A percentile compares a stretch with the other conserved stretches of the same genome.
These are phyloP conservation scores for Brachionus paranguensis DNA, from an alignment of 1,140 invertebrate species.

Conservation along the genomic window DNA sequence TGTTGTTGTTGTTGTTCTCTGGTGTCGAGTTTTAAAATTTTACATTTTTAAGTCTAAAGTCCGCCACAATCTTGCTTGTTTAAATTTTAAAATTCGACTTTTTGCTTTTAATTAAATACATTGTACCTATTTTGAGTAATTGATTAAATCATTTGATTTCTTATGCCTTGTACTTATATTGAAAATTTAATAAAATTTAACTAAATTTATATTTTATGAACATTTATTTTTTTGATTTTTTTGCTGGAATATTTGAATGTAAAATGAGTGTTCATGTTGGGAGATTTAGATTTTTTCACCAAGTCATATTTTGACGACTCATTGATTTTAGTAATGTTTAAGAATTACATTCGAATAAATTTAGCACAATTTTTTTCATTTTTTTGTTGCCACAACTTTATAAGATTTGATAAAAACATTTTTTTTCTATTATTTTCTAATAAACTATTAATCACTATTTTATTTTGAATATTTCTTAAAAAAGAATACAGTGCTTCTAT, in stretches of 20 bases:
- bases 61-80: not conserved
- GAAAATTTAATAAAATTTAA: not conserved
- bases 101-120: not conserved
- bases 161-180: not conserved
- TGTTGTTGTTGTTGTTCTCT: not conserved
- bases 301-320: no score
- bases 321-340: no score
- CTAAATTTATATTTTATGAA: not conserved
- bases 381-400: no score
- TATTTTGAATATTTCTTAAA: no score
- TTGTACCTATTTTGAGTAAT: not conserved
- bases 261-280: not conserved
- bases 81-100: not conserved
- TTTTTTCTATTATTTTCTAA: no score
- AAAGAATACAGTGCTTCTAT: no score
- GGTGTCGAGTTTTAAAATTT: not conserved
- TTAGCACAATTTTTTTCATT: no score
- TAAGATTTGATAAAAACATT: no score
- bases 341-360: no score
- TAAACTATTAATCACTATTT: no score
- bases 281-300: not conserved
- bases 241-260: not conserved
- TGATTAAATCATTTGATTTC: not conserved
- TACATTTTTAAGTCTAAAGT: not conserved
- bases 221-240: not conserved